Evolutionary conservation across 2,888 invertebrate species (phyloP).

Genomic region (Charanyca ferruginea): DNA sequence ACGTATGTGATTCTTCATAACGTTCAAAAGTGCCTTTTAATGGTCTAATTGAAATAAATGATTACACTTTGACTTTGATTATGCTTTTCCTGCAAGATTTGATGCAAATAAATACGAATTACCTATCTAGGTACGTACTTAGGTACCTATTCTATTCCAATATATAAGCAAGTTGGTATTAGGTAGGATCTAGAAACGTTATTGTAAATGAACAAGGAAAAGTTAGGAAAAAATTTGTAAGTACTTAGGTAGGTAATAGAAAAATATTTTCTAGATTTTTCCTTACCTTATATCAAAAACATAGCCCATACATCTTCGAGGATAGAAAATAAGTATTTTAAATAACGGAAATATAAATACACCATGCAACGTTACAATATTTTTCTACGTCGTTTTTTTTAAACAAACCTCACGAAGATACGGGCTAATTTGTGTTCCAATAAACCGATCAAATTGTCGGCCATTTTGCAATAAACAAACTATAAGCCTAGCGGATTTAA

Average conservation of each 20-base stretch:
- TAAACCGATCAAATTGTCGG: conserved; percentile 40
- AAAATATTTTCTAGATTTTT: conserved; percentile 3
- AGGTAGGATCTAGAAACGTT: too few species aligned
- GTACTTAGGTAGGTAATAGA: too few species aligned
- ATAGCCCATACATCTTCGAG: conserved; percentile 9
- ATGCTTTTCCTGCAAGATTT: too few species aligned
- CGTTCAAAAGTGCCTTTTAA: too few species aligned
- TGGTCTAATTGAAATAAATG: too few species aligned
- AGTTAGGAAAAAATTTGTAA: background rate
- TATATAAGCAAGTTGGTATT: too few species aligned
- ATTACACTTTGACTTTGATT: too few species aligned
- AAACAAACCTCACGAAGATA: conserved; percentile 25
- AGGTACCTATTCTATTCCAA: too few species aligned
- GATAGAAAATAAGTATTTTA: conserved; percentile 31
- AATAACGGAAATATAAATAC: conserved; percentile 36
- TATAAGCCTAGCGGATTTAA: conserved; percentile 46
- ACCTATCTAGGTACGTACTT: too few species aligned
- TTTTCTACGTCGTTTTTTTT: conserved; percentile 37
- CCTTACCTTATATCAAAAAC: conserved; percentile 13
- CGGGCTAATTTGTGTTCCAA: conserved; percentile 40
- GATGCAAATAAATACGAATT: too few species aligned
- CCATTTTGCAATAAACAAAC: conserved; percentile 36
- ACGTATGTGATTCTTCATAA: too few species aligned
- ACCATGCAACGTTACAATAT: conserved; percentile 18
- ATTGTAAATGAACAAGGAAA: background rate